Evolutionary conservation across 2,888 invertebrate species (phyloP), one percentile per base, ranked within the genome.

Genomic region (Synergus laeviventris): DNA sequence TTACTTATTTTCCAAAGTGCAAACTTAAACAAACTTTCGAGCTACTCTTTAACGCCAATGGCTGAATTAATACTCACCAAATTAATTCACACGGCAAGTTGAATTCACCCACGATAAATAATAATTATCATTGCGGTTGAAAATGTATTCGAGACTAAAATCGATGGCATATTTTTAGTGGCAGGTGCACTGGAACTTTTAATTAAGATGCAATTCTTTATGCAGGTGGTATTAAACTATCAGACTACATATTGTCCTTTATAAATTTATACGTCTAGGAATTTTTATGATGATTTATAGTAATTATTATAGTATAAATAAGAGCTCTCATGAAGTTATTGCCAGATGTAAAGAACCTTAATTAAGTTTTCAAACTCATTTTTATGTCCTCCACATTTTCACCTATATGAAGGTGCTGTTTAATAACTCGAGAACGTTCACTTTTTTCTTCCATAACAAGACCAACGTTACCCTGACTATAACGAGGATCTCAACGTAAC

Each of bases 401-500:
- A 24, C 45, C 31, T 70, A 49, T 70, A 49, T 45, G 49, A 49
- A 42, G 45, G 70, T 70, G 49, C 45, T 49, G 49, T 49, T 70
- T 49, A 70, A 70, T 70, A 70, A 70, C 45, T 70, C 31, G 45
- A 24, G 70, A 70, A 49, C 31, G 49, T 70, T 70, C 49, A 31
- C 5, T 70, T 70, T 70, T 70, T 49, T 7, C n/a, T n/a, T 31
- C 49, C 11, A 70, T 70, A 70, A 70, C 18, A 45, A n/a, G 70
- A 31, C 49, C 70, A 49, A 45, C 70, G 70, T 70, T 70, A 70
- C 31, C 70, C 31, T n/a, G 56, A 18, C n/a, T 45, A 70, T 70
- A 70, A 70, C 70, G 70, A 49, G 70, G 70, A 70, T 70, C 24
- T 70, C 49, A 70, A 36, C 70, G 45, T 75, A 64, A 49, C 42